phyloP scores from a whole-genome alignment of 2,888 invertebrate genomes.

The Drosophila borealis region DNA sequence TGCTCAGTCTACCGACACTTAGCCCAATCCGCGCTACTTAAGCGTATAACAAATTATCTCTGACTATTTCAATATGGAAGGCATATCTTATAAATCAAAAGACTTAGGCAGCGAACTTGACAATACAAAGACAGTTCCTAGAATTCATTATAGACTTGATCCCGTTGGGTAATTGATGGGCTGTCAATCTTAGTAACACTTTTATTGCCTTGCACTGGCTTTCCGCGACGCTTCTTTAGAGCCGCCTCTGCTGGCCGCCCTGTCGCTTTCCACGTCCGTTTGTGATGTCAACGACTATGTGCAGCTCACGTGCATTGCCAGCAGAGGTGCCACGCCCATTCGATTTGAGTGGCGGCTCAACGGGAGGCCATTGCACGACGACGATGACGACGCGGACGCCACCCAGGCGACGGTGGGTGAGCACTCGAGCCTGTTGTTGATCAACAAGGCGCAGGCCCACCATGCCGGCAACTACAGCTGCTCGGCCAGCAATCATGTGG shows the following conservation, averaged over 20 bases:
- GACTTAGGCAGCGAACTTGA: constrained; percentile 43
- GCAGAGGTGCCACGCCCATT: constrained; percentile 89
- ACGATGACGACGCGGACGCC: constrained; percentile 63
- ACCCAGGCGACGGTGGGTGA: constrained; percentile 82
- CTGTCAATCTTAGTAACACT: background rate
- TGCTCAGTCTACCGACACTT: no score
- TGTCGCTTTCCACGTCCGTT: constrained; percentile 82
- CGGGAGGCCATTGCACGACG: constrained; percentile 57
- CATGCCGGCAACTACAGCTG: constrained; percentile 88
- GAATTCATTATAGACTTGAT: background rate
- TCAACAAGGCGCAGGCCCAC: constrained; percentile 87
- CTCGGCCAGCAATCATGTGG: constrained; percentile 87
- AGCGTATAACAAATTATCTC: no score
- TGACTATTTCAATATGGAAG: no score
- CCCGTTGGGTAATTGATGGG: background rate
- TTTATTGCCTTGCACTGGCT: background rate
- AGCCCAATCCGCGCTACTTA: no score
- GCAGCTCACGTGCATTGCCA: constrained; percentile 93
- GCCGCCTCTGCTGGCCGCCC: constrained; percentile 79
- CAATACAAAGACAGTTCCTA: background rate
- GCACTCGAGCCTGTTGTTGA: constrained; percentile 87
- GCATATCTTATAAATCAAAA: constrained; percentile 2
- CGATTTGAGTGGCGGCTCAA: constrained; percentile 87
- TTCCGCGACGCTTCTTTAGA: constrained; percentile 52
- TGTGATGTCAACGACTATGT: constrained; percentile 88